Percentiles rank a stretch among this genome's conserved stretches.
Evolutionary conservation across 2,113 vertebrate genomes (phyloP).

Genomic region (Pampusana beccarii): DNA sequence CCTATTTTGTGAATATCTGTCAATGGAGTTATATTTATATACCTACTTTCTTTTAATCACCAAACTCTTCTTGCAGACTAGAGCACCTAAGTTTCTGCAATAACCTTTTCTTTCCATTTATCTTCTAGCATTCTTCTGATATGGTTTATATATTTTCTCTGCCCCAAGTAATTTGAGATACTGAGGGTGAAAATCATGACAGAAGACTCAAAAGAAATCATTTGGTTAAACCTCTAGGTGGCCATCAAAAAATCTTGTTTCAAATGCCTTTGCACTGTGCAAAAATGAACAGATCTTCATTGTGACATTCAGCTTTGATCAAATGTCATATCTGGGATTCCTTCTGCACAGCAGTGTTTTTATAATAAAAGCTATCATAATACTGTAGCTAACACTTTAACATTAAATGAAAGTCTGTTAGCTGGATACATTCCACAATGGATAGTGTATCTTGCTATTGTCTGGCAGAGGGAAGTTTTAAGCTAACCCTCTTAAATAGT

Average conservation of each 20-base stretch:
- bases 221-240: slow-evolving; percentile 28
- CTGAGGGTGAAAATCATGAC: background rate
- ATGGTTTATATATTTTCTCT: background rate
- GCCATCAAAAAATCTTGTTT: slow-evolving; percentile 21
- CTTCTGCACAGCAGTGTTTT: slow-evolving; percentile 22
- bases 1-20: background rate
- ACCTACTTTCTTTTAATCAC: background rate
- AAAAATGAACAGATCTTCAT: background rate
- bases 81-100: background rate
- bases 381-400: background rate
- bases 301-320: slow-evolving; percentile 43
- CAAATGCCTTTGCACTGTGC: background rate
- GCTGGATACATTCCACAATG: background rate
- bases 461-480: background rate
- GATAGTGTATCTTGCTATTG: background rate
- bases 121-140: background rate
- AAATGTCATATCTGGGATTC: slow-evolving; percentile 30
- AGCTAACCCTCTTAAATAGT: background rate
- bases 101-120: background rate
- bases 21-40: background rate
- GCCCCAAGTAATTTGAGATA: background rate
- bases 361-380: background rate
- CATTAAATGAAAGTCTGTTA: background rate
- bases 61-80: background rate
- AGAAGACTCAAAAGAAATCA: background rate